Percentiles rank a stretch among this genome's conserved stretches.
These are phyloP conservation scores for Dryas iulia DNA, from an alignment of 1,140 invertebrate genomes.

Conservation along the genomic window DNA sequence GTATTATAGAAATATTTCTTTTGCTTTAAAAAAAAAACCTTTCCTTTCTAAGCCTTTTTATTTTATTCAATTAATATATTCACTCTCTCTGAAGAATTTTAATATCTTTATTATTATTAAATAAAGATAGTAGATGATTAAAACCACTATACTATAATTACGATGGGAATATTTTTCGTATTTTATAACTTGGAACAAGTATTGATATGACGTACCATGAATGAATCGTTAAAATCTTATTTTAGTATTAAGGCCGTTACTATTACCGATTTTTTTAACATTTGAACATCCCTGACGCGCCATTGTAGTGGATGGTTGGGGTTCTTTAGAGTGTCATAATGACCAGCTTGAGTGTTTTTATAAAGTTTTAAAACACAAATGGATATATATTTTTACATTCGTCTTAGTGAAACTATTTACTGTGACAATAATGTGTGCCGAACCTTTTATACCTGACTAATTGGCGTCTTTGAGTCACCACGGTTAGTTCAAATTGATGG, in stretches of 20 bases:
- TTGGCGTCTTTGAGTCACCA: slow-evolving; percentile 68
- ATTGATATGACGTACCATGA: neutral
- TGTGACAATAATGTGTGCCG: slow-evolving; percentile 78
- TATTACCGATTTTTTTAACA: slow-evolving; percentile 47
- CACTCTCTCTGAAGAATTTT: too few species aligned
- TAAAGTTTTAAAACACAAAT: slow-evolving; percentile 62
- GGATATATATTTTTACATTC: slow-evolving; percentile 74
- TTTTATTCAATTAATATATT: too few species aligned
- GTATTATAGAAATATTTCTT: too few species aligned
- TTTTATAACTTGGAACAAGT: neutral
- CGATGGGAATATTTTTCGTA: too few species aligned
- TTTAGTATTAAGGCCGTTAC: slow-evolving; percentile 18
- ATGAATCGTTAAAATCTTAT: neutral
- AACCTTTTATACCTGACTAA: slow-evolving; percentile 74
- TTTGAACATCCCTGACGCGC: slow-evolving; percentile 56
- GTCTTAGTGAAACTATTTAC: slow-evolving; percentile 66
- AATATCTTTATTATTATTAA: too few species aligned
- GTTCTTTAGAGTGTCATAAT: slow-evolving; percentile 63
- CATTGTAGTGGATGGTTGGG: slow-evolving; percentile 70
- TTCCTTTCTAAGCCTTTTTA: too few species aligned
- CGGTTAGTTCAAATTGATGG: slow-evolving; percentile 73
- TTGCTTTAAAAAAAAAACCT: too few species aligned
- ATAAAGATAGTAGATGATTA: too few species aligned
- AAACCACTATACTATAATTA: too few species aligned
- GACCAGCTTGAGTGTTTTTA: slow-evolving; percentile 68